Conservation (phyloP, 2,113 vertebrate genomes). For the Proteles cristata region DNA sequence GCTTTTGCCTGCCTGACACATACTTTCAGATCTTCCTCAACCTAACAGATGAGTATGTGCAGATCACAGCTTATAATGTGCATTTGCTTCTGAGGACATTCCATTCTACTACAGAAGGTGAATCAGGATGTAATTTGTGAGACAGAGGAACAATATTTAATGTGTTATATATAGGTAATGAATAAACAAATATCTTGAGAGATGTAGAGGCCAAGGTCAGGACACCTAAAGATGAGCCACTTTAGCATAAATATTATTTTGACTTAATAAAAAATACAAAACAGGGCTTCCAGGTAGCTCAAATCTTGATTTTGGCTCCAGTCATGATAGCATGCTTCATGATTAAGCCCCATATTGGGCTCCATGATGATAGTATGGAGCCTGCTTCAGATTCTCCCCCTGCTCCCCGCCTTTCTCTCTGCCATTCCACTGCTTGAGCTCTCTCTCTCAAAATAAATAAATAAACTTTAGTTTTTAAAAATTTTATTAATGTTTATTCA, state of each 20-base stretch:
- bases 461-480: too few relatives aligned
- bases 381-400: too few relatives aligned
- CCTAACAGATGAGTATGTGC: neutral
- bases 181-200: neutral
- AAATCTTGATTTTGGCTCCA: too few relatives aligned
- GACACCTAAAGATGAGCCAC: neutral
- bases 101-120: neutral
- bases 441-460: too few relatives aligned
- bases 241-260: neutral
- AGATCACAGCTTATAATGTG: neutral
- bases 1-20: neutral
- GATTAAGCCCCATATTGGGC: too few relatives aligned
- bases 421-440: too few relatives aligned
- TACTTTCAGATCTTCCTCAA: neutral
- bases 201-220: neutral
- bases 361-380: too few relatives aligned
- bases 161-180: neutral
- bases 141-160: rapidly evolving
- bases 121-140: neutral
- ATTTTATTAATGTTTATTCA: too few relatives aligned
- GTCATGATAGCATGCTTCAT: too few relatives aligned
- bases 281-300: too few relatives aligned
- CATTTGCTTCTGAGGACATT: neutral
- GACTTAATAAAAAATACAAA: neutral
- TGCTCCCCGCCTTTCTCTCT: too few relatives aligned